Percentiles rank a stretch among this genome's conserved stretches.
Conservation (phyloP, 2,888 invertebrate genomes). For the Acrobasis consociella region DNA sequence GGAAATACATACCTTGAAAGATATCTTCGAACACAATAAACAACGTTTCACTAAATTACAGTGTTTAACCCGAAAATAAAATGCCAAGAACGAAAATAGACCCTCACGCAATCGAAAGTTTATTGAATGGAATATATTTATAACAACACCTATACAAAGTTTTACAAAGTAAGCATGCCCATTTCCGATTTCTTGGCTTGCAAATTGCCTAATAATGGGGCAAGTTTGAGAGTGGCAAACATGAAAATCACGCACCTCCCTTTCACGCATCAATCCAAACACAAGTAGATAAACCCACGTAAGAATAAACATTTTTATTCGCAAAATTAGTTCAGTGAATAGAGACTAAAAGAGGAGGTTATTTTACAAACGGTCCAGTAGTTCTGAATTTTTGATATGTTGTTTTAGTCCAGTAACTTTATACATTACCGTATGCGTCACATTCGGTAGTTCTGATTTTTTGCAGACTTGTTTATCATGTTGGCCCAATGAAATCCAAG, state of each 20-base stretch:
- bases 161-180: constrained; percentile 28
- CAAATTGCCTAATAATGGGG: constrained; percentile 38
- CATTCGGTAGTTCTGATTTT: too few relatives aligned
- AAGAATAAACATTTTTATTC: too few relatives aligned
- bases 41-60: constrained; percentile 17
- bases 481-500: too few relatives aligned
- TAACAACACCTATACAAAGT: constrained; percentile 30
- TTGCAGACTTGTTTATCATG: too few relatives aligned
- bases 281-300: not conserved
- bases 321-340: too few relatives aligned
- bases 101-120: constrained; percentile 14
- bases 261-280: not conserved
- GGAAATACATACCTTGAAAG: constrained; percentile 27
- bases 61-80: constrained; percentile 11
- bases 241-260: constrained; percentile 38
- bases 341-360: too few relatives aligned
- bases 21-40: constrained; percentile 18
- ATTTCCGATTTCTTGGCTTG: constrained; percentile 39
- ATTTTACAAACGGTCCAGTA: too few relatives aligned
- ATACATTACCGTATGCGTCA: too few relatives aligned
- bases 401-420: too few relatives aligned
- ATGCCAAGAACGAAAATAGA: not conserved
- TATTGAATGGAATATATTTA: constrained; percentile 32
- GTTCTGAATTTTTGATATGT: too few relatives aligned
- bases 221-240: constrained; percentile 37